phyloP scores from a whole-genome alignment of 2,888 invertebrate genomes.

The Octonoba sinensis region DNA sequence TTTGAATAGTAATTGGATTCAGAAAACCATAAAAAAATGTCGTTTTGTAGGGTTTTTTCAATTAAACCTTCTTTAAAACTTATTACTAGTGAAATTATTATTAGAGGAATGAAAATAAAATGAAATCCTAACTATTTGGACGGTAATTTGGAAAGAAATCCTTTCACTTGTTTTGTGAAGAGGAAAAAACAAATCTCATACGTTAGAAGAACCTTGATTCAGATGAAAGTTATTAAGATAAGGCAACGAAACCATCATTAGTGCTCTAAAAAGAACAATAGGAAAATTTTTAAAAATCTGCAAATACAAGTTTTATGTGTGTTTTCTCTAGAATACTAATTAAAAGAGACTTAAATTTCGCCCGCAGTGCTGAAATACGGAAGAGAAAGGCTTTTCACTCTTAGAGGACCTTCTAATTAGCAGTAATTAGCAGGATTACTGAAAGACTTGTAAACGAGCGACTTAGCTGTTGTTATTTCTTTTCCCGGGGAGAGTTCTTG shows the following conservation, averaged over 20 bases:
- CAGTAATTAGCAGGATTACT: conserved; percentile 54
- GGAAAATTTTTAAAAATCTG: conserved; percentile 15
- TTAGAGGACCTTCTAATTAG: conserved; percentile 50
- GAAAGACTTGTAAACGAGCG: conserved; percentile 49
- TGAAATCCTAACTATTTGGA: too few species aligned
- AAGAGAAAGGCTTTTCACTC: conserved; percentile 40
- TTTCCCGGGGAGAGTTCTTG: conserved; percentile 8
- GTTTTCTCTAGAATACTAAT: conserved; percentile 51
- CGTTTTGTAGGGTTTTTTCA: too few species aligned
- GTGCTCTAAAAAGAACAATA: conserved; percentile 34
- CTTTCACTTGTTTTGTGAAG: too few species aligned
- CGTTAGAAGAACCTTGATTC: too few species aligned
- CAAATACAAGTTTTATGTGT: conserved; percentile 47
- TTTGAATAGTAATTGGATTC: too few species aligned
- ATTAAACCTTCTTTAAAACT: too few species aligned
- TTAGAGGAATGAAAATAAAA: too few species aligned
- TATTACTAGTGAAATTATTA: too few species aligned
- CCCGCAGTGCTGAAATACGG: conserved; percentile 46
- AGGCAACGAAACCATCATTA: conserved; percentile 42
- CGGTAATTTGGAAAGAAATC: too few species aligned
- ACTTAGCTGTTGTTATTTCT: conserved; percentile 22
- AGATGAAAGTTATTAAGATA: too few species aligned
- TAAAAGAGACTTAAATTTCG: conserved; percentile 47
- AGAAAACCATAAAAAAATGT: too few species aligned
- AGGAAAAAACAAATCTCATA: too few species aligned